Evolutionary conservation across 2,797 vertebrate species (phyloP).

Genomic region (Melanotaenia maccullochi): DNA sequence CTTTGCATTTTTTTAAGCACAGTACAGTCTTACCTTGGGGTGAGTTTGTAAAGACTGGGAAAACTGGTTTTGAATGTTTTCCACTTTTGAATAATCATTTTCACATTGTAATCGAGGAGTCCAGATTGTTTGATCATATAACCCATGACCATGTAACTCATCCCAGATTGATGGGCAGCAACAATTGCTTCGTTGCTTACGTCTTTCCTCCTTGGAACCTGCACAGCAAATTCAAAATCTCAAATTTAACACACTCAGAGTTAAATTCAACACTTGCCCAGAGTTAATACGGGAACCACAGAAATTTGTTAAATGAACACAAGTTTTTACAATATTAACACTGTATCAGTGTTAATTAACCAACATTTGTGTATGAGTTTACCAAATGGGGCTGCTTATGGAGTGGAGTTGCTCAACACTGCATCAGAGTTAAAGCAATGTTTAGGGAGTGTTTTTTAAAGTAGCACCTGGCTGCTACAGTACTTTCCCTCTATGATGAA

Average conservation of each 20-base stretch:
- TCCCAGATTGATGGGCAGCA: not conserved
- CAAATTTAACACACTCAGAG: too few relatives aligned
- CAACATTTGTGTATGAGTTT: too few relatives aligned
- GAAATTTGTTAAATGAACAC: too few relatives aligned
- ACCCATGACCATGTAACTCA: not conserved
- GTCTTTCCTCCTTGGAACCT: not conserved
- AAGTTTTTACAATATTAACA: not conserved
- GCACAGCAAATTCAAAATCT: too few relatives aligned
- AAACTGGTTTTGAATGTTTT: not conserved
- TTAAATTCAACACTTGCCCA: too few relatives aligned
- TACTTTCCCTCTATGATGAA: not conserved
- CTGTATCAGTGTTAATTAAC: too few relatives aligned
- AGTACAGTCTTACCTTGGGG: not conserved
- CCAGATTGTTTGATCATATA: not conserved
- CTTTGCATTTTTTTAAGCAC: not conserved
- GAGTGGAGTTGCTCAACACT: too few relatives aligned
- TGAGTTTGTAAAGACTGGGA: not conserved
- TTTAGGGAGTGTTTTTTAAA: too few relatives aligned
- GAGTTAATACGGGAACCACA: too few relatives aligned
- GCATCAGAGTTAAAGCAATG: too few relatives aligned
- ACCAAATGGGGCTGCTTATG: too few relatives aligned
- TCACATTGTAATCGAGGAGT: not conserved
- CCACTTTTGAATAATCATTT: not conserved
- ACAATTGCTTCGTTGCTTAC: not conserved
- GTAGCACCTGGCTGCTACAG: not conserved